Conservation (phyloP, 2,797 vertebrate species). For the Fringilla coelebs region DNA sequence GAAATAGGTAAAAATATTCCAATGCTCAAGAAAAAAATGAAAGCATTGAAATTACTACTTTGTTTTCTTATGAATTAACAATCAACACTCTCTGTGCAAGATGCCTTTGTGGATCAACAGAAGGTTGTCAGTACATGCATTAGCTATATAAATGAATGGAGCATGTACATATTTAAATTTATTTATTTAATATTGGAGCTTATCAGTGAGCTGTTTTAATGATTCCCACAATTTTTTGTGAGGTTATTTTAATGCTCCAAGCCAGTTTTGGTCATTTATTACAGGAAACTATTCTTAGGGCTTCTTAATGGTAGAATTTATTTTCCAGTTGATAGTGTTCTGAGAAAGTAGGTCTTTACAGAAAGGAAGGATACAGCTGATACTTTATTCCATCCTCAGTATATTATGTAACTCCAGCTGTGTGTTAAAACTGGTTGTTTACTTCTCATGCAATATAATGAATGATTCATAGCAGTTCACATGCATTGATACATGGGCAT, state of each 20-base stretch:
- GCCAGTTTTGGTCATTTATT: not conserved
- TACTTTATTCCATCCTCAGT: not conserved
- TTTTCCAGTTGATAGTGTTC: constrained; percentile 25
- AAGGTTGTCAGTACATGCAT: not conserved
- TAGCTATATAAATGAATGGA: not conserved
- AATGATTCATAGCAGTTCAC: not conserved
- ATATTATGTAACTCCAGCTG: not conserved
- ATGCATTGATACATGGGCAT: not conserved
- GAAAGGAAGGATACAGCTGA: not conserved
- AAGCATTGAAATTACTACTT: not conserved
- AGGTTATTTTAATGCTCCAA: not conserved
- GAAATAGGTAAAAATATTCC: not conserved
- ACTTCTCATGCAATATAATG: not conserved
- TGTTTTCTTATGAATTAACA: not conserved
- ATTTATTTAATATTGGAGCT: not conserved
- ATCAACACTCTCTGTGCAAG: not conserved
- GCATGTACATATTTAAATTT: not conserved
- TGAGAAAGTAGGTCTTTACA: not conserved
- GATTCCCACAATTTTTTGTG: not conserved
- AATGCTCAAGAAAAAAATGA: not conserved
- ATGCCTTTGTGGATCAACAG: not conserved
- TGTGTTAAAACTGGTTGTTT: not conserved
- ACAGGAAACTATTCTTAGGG: not conserved
- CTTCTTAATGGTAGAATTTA: constrained; percentile 1
- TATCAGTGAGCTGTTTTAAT: constrained; percentile 6